These are phyloP conservation scores for Morelia viridis DNA, from an alignment of 2,797 vertebrate species.

Conservation along the genomic window DNA sequence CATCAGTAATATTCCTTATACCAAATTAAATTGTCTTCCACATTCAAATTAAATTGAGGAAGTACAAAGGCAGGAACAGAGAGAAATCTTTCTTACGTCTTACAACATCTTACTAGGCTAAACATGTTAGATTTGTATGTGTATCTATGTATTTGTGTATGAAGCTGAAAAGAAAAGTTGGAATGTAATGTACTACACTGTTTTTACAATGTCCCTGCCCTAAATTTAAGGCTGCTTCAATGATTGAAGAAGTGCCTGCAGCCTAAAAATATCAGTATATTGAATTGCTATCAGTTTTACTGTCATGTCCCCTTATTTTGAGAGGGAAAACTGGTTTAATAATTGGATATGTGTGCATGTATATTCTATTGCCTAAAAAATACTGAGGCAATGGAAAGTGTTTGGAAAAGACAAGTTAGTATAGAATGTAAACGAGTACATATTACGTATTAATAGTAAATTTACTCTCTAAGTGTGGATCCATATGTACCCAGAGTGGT, in stretches of 20 bases:
- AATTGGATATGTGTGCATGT: neutral
- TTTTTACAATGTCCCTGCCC: neutral
- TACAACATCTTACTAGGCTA: too few relatives aligned
- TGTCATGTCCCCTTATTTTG: neutral
- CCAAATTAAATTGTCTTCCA: neutral
- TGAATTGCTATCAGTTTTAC: neutral
- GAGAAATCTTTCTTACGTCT: neutral
- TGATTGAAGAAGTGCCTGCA: neutral
- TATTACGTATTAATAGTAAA: neutral
- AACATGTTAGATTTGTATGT: neutral
- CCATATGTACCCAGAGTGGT: neutral
- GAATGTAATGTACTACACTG: neutral
- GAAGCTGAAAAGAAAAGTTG: neutral
- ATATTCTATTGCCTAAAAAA: neutral
- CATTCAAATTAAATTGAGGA: neutral
- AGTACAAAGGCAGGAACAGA: neutral
- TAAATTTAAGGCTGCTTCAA: neutral
- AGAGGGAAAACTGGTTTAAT: neutral
- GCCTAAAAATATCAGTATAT: neutral
- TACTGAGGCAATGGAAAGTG: neutral
- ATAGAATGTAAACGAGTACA: neutral
- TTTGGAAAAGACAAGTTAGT: neutral
- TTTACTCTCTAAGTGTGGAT: neutral
- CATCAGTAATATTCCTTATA: neutral
- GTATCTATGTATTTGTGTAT: neutral